Percentiles rank a stretch among this genome's conserved stretches.
These are phyloP conservation scores for roundworm (Caenorhabditis elegans) DNA, from an alignment of 1,140 invertebrate species.

Conservation along the genomic window WBcel235 BX284602.5:11665501-11666000, in stretches of 20 bases:
- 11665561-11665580: background rate
- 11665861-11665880: conserved; percentile 29
- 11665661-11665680: conserved; percentile 19
- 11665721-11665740: conserved; percentile 10
- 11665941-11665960: too few species aligned
- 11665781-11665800: background rate
- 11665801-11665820: background rate
- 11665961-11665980: too few species aligned
- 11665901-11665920: background rate
- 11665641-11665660: background rate
- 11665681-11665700: conserved; percentile 27
- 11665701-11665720: conserved; percentile 27
- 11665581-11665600: background rate
- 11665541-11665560: background rate
- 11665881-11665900: conserved; percentile 34
- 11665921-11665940: background rate
- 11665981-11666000: too few species aligned
- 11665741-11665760: conserved; percentile 20
- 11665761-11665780: background rate
- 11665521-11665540: background rate
- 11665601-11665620: background rate
- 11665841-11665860: conserved; percentile 24
- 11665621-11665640: background rate
- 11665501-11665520: background rate
- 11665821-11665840: background rate